Evolutionary conservation across 2,888 invertebrate genomes (phyloP).

Genomic region (Scaptodrosophila latifasciaeformis): DNA sequence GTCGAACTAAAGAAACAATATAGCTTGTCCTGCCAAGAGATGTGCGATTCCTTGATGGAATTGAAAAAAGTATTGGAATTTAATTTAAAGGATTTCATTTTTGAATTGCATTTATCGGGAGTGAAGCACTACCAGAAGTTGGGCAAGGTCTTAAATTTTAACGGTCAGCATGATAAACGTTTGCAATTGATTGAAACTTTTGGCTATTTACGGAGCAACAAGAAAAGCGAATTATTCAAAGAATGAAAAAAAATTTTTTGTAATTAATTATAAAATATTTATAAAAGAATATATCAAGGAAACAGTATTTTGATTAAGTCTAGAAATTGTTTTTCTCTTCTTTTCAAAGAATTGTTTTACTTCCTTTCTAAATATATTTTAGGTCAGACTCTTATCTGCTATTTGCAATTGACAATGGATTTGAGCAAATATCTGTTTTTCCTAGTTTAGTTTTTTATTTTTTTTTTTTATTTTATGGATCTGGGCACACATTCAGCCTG

Average conservation of each 20-base stretch:
- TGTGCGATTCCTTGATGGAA: conserved; percentile 14
- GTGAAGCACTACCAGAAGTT: not conserved
- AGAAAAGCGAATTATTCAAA: too few species aligned
- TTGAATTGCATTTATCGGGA: not conserved
- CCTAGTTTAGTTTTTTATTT: not conserved
- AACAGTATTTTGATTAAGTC: too few species aligned
- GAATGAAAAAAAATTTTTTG: not conserved
- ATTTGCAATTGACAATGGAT: conserved; percentile 29
- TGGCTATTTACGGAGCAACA: too few species aligned
- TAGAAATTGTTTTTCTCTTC: too few species aligned
- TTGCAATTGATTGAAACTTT: not conserved
- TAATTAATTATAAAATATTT: not conserved
- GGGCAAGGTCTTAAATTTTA: conserved; percentile 20
- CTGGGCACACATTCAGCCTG: too few species aligned
- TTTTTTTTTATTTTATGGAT: not conserved
- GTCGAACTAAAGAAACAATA: too few species aligned
- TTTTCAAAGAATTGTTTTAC: too few species aligned
- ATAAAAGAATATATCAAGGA: too few species aligned
- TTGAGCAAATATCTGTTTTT: conserved; percentile 18
- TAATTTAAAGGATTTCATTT: conserved; percentile 21
- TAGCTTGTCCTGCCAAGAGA: conserved; percentile 20
- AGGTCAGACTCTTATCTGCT: not conserved
- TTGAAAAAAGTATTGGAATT: conserved; percentile 20
- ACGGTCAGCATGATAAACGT: conserved; percentile 5
- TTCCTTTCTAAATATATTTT: too few species aligned